phyloP scores from a whole-genome alignment of 1,140 invertebrate species.

The Drosophila chauvacae region DNA sequence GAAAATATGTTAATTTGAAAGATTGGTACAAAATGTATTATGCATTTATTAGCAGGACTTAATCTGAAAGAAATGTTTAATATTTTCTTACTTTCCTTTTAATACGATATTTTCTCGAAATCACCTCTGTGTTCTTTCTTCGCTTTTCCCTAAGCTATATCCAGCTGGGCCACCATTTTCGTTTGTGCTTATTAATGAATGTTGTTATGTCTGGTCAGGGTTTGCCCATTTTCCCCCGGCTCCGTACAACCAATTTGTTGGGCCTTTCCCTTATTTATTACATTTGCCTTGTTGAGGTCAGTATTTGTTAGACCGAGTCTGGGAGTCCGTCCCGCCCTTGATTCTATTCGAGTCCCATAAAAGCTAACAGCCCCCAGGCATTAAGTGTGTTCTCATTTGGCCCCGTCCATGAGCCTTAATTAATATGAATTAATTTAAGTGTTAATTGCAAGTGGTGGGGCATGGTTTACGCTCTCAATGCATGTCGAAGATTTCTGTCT shows the following conservation, averaged over 20 bases:
- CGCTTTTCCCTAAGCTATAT: slow-evolving; percentile 26
- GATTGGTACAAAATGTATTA: too few relatives aligned
- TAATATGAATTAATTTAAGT: slow-evolving; percentile 83
- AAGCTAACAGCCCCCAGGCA: slow-evolving; percentile 67
- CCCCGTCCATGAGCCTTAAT: slow-evolving; percentile 63
- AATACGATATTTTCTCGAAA: not conserved
- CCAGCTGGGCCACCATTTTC: slow-evolving; percentile 71
- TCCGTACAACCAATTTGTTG: slow-evolving; percentile 34
- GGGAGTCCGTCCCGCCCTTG: slow-evolving; percentile 23
- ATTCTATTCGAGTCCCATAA: slow-evolving; percentile 54
- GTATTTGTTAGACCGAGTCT: slow-evolving; percentile 62
- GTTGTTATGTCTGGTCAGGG: slow-evolving; percentile 72
- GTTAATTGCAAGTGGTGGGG: slow-evolving; percentile 80
- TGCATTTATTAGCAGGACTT: too few relatives aligned
- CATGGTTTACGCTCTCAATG: slow-evolving; percentile 52
- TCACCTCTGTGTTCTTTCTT: too few relatives aligned
- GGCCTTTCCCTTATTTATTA: slow-evolving; percentile 71
- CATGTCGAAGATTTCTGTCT: slow-evolving; percentile 36
- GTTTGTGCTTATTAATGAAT: slow-evolving; percentile 77
- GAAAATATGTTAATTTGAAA: not conserved
- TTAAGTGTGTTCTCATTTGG: slow-evolving; percentile 80
- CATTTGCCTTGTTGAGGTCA: slow-evolving; percentile 81
- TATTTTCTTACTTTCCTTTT: not conserved
- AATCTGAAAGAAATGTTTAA: too few relatives aligned
- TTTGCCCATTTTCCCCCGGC: slow-evolving; percentile 51